phyloP scores from a whole-genome alignment of 1,140 invertebrate genomes.

The Trissolcus basalis region DNA sequence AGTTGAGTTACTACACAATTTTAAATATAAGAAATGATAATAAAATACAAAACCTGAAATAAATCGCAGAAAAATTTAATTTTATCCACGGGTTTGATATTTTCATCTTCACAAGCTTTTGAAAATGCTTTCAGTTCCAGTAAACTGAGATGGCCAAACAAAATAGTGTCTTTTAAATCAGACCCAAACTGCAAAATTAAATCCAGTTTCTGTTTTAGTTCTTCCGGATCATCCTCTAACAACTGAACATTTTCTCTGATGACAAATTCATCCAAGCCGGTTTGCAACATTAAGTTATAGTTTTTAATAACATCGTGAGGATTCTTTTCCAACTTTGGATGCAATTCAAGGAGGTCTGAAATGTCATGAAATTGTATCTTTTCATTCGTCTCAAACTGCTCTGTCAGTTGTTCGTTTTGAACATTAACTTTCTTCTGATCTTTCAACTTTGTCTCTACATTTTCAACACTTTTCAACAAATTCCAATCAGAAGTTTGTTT shows the following conservation, averaged over 20 bases:
- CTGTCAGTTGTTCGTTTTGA: too few relatives aligned
- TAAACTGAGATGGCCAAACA: not conserved
- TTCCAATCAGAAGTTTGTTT: too few relatives aligned
- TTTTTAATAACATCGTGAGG: too few relatives aligned
- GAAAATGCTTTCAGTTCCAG: not conserved
- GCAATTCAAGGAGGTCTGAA: too few relatives aligned
- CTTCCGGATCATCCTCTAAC: not conserved
- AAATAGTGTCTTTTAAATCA: not conserved
- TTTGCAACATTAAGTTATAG: not conserved
- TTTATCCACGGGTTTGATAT: not conserved
- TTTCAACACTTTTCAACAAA: too few relatives aligned
- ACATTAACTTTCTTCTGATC: too few relatives aligned
- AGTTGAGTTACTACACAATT: too few relatives aligned
- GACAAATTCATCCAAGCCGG: not conserved
- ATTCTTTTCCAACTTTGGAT: too few relatives aligned
- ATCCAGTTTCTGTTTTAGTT: not conserved
- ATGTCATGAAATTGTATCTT: too few relatives aligned
- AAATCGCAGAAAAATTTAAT: constrained; percentile 5
- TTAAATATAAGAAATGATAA: too few relatives aligned
- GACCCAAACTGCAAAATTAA: not conserved
- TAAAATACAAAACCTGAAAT: not conserved
- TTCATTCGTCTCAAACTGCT: too few relatives aligned
- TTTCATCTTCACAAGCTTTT: not conserved
- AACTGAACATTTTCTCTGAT: not conserved
- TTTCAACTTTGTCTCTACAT: too few relatives aligned